phyloP scores from a whole-genome alignment of 2,113 vertebrate genomes.

The Ictidomys tridecemlineatus region DNA sequence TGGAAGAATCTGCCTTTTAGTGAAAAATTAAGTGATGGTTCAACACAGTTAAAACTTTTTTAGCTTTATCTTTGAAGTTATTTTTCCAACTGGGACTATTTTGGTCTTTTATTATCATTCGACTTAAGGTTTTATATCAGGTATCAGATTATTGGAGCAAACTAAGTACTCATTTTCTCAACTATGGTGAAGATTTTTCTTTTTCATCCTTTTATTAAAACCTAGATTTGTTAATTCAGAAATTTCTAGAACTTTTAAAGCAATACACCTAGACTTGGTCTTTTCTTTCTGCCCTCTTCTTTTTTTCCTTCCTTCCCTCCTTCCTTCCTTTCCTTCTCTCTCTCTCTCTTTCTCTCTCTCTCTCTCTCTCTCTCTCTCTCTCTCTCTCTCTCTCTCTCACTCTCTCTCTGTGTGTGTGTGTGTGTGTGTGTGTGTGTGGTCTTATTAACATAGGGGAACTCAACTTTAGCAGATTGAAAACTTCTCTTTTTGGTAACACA shows the following conservation, averaged over 20 bases:
- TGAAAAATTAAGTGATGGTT: slow-evolving; percentile 46
- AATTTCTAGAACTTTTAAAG: slow-evolving; percentile 63
- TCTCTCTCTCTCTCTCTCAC: too few relatives aligned
- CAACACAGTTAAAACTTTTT: slow-evolving; percentile 39
- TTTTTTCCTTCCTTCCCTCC: background rate
- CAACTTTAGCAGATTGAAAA: slow-evolving; percentile 64
- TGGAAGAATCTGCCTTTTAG: slow-evolving; percentile 53
- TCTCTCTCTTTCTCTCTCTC: too few relatives aligned
- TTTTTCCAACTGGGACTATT: slow-evolving; percentile 54
- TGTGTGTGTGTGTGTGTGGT: background rate
- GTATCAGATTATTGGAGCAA: slow-evolving; percentile 49
- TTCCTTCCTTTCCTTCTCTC: background rate
- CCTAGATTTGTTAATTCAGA: slow-evolving; percentile 51
- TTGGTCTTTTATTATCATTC: slow-evolving; percentile 40
- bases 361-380: too few relatives aligned
- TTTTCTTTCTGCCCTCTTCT: background rate
- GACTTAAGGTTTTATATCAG: slow-evolving; percentile 57
- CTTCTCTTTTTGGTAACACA: slow-evolving; percentile 28
- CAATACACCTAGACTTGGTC: slow-evolving; percentile 37
- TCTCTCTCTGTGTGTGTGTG: too few relatives aligned
- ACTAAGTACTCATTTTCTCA: slow-evolving; percentile 40
- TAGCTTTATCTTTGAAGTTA: slow-evolving; percentile 37
- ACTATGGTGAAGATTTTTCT: slow-evolving; percentile 33
- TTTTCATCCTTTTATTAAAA: slow-evolving; percentile 48
- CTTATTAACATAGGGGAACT: background rate